phyloP scores from a whole-genome alignment of 2,888 invertebrate genomes.

The Polyploca ridens region DNA sequence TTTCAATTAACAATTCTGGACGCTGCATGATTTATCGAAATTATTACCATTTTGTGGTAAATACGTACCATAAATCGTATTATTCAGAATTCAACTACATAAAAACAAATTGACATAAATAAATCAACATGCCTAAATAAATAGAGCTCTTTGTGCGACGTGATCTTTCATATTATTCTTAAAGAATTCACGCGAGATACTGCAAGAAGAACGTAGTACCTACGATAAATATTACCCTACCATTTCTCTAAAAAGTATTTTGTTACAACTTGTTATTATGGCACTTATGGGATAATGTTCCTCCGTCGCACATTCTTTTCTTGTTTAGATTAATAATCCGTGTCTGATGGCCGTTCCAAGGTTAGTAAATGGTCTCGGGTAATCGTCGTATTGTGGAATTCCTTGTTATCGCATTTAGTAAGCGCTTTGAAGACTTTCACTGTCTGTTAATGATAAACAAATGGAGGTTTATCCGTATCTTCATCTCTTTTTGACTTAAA shows the following conservation, averaged over 20 bases:
- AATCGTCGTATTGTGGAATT: conserved; percentile 34
- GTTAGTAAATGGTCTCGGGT: conserved; percentile 24
- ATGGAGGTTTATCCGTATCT: neutral
- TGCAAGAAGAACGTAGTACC: neutral
- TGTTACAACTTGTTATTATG: conserved; percentile 7
- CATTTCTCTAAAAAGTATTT: neutral
- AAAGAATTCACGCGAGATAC: neutral
- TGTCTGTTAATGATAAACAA: neutral
- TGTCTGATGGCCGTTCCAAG: conserved; percentile 29
- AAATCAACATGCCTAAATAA: neutral
- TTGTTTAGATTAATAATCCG: conserved; percentile 37
- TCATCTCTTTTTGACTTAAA: neutral
- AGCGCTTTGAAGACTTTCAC: conserved; percentile 23
- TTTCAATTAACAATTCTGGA: no score
- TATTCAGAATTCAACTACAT: no score
- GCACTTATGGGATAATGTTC: conserved; percentile 22
- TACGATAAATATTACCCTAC: neutral
- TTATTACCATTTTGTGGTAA: no score
- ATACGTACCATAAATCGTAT: no score
- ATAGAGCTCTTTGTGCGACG: neutral
- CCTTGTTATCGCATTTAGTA: conserved; percentile 33
- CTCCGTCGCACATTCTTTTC: conserved; percentile 21
- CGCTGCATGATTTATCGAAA: no score
- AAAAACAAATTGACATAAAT: neutral
- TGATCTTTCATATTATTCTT: neutral